Evolutionary conservation across 2,113 vertebrate genomes (phyloP), one percentile per base, ranked within the genome.

Genomic region (Bubalus kerabau): DNA sequence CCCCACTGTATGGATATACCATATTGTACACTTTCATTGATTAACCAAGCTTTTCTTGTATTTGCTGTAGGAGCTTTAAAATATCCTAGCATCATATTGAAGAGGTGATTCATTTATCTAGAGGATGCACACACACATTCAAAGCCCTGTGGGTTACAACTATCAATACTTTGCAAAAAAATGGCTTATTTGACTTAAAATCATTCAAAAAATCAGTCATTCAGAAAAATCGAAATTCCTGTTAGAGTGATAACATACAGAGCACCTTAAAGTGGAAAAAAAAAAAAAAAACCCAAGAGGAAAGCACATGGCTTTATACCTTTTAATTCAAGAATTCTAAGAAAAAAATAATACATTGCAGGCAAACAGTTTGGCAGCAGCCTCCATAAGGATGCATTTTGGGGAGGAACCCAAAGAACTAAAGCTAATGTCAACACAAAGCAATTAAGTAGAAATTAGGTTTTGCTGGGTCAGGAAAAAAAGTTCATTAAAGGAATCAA

Each of bases 401-500:
- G 40, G 89, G 96, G 96, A 97, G 94, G 86, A 95, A 59, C 90
- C 84, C 50, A 60, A 56, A 54, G 30, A 96, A 91, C 71, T 89
- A 80, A 97, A 94, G 50, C 78, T 80, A 92, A 83, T 87, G 87
- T 90, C 93, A 98, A 97, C 96, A 93, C n/a, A 84, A 93, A 97
- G 89, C 83, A 95, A 96, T 98, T 95, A 97, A 97, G 71, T 96
- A 87, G 60, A 94, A 95, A 87, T 60, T 54, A 93, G 71, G 52
- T 76, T 96, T 80, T 95, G 94, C 96, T 94, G 83, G 48, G 56
- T 97, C 94, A 97, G 93, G 80, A 16, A 54, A 82, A 82, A 88
- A 81, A 48, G 57, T 97, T 98, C 93, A 97, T 97, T 97, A 98
- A 94, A 89, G 71, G 40, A 97, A 87, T 93, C 62, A 87, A 82